phyloP scores from a whole-genome alignment of 2,113 vertebrate genomes.

The Sminthopsis crassicaudata region DNA sequence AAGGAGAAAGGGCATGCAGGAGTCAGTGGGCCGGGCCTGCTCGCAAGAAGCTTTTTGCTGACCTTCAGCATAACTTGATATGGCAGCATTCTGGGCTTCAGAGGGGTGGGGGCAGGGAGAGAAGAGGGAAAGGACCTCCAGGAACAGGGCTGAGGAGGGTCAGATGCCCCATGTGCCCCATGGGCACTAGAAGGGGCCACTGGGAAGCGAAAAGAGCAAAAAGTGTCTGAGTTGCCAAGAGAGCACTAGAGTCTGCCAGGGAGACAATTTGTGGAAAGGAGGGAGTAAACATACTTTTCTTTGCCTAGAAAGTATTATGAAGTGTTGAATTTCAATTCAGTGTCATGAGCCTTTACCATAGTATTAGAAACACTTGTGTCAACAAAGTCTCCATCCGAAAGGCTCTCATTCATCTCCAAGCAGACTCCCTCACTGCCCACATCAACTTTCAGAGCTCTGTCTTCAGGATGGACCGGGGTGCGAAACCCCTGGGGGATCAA shows the following conservation, averaged over 20 bases:
- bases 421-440: neutral
- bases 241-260: slow-evolving; percentile 28
- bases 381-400: slow-evolving; percentile 24
- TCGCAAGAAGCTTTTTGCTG: neutral
- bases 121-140: slow-evolving; percentile 45
- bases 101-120: slow-evolving; percentile 47
- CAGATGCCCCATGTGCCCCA: neutral
- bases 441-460: neutral
- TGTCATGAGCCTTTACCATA: slow-evolving; percentile 27
- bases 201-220: slow-evolving; percentile 50
- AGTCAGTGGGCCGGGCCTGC: neutral
- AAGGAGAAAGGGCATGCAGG: slow-evolving; percentile 22
- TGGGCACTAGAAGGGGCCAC: neutral
- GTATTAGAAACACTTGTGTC: slow-evolving; percentile 73
- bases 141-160: slow-evolving; percentile 66
- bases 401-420: neutral
- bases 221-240: slow-evolving; percentile 38
- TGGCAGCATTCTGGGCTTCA: neutral
- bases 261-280: slow-evolving; percentile 29
- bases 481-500: neutral
- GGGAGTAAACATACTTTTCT: slow-evolving; percentile 37
- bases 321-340: slow-evolving; percentile 49
- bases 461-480: neutral
- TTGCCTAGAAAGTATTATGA: slow-evolving; percentile 63
- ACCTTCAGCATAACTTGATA: slow-evolving; percentile 5